Evolutionary conservation across 2,113 vertebrate genomes (phyloP), one percentile per base, ranked within the genome.

Genomic region (Muntiacus muntjak): DNA sequence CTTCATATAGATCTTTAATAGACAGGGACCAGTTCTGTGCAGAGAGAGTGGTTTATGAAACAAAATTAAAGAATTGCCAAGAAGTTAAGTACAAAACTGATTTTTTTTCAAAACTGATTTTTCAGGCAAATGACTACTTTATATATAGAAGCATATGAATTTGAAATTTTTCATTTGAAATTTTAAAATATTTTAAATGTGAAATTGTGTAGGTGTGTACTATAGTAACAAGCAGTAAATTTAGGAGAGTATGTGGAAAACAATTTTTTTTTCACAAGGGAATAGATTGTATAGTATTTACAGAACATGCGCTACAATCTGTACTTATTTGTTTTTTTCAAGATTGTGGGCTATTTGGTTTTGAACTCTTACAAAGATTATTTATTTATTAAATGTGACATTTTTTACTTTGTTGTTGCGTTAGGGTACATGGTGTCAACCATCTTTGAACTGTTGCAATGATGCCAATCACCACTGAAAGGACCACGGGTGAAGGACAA

Each of bases 131-230:
- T 67, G 13, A 58, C 43, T 89, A 43, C 54, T 82, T 84, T 33
- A 45, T 52, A 17, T 45, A 94, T 9, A 87, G 58, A 92, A 82
- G 17, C 74, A 89, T 25, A 87, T 40, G 45, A 64, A 87, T 79
- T 71, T 90, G 57, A 91, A 95, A 95, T 58, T 87, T 96, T 94
- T 64, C 40, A 81, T 94, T 62, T 50, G 45, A 97, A 90, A 90
- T 97, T 52, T 60, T 33, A 74, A 82, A 93, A 94, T 23, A 40
- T 52, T 88, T 93, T 89, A 57, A 95, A 71, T 36, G 17, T 93
- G 71, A 81, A 95, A 89, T 83, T 87, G 7, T 55, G 25, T 81
- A 26, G 78, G 14, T 76, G 26, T 26, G 10, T 64, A 15, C 50
- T 76, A 9, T 79, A 87, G 26, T 78, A 55, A 90, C 8, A 87